A percentile compares a stretch with the other conserved stretches of the same genome.
Evolutionary conservation across 2,113 vertebrate genomes (phyloP).

Genomic region (Clarias gariepinus): DNA sequence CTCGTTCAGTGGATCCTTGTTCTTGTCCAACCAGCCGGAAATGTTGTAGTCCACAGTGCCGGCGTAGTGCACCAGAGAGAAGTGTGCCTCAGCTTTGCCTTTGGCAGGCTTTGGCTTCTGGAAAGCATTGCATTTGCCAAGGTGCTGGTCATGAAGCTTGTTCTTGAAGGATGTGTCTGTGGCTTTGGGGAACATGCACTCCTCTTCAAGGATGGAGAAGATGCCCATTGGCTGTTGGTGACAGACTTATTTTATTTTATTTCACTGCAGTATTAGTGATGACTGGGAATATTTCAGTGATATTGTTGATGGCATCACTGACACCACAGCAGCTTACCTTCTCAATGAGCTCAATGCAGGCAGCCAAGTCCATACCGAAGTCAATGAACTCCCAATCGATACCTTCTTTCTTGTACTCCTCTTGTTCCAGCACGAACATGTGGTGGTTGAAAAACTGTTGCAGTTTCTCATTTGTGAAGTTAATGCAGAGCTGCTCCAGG

Average conservation of each 20-base stretch:
- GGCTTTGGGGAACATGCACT: slow-evolving; percentile 67
- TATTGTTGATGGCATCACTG: too few species aligned
- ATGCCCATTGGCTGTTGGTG: slow-evolving; percentile 74
- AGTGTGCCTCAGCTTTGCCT: slow-evolving; percentile 79
- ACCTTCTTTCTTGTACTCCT: too few species aligned
- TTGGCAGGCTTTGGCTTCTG: slow-evolving; percentile 79
- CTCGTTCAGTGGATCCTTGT: slow-evolving; percentile 84
- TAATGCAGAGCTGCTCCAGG: slow-evolving; percentile 78
- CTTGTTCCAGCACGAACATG: slow-evolving; percentile 50
- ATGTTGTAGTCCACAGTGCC: slow-evolving; percentile 83
- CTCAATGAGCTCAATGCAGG: slow-evolving; percentile 85
- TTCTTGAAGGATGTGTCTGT: slow-evolving; percentile 75
- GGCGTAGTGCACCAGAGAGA: slow-evolving; percentile 78
- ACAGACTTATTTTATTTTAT: too few species aligned
- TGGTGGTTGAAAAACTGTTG: slow-evolving; percentile 87
- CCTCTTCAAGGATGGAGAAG: slow-evolving; percentile 72
- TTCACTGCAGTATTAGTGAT: too few species aligned
- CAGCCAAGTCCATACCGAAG: slow-evolving; percentile 86
- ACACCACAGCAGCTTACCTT: slow-evolving; percentile 59
- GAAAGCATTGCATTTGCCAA: too few species aligned
- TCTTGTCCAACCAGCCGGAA: slow-evolving; percentile 82
- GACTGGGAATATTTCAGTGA: too few species aligned
- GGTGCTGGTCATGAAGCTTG: too few species aligned
- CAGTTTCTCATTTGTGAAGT: slow-evolving; percentile 85
- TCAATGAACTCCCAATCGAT: too few species aligned